Percentiles rank a stretch among this genome's conserved stretches.
These are phyloP conservation scores for Taxidea taxus DNA, from an alignment of 2,113 vertebrate genomes.

Conservation along the genomic window DNA sequence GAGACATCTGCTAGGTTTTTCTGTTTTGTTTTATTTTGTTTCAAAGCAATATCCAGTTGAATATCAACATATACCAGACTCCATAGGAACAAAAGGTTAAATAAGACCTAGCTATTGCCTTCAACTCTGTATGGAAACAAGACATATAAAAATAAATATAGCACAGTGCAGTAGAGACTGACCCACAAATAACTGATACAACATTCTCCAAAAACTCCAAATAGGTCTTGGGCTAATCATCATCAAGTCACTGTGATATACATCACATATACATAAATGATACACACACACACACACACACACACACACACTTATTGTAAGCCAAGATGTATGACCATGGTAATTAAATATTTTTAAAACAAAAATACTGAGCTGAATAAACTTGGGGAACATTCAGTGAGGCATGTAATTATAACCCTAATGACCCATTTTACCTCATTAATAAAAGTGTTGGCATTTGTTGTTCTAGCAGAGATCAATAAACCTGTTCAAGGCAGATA, in stretches of 20 bases:
- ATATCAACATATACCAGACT: not conserved
- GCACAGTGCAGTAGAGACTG: not conserved
- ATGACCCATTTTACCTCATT: not conserved
- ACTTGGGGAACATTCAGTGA: not conserved
- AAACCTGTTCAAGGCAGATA: slow-evolving; percentile 62
- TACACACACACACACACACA: too few relatives aligned
- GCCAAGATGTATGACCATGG: not conserved
- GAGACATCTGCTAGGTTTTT: slow-evolving; percentile 7
- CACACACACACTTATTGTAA: not conserved
- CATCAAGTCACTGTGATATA: not conserved
- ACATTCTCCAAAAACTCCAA: not conserved
- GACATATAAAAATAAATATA: not conserved
- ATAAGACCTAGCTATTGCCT: not conserved
- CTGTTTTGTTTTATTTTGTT: not conserved
- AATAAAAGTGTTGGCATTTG: not conserved
- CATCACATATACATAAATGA: not conserved
- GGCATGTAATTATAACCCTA: not conserved
- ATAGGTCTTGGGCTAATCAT: not conserved
- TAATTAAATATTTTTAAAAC: slow-evolving; percentile 43
- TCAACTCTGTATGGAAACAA: not conserved
- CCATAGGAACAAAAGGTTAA: not conserved
- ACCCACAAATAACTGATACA: not conserved
- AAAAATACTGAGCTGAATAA: not conserved
- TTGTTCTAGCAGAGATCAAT: slow-evolving; percentile 55
- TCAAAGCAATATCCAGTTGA: not conserved